Percentiles rank a stretch among this genome's conserved stretches.
Evolutionary conservation across 2,797 vertebrate genomes (phyloP).

Genomic region (Sibirionetta formosa): DNA sequence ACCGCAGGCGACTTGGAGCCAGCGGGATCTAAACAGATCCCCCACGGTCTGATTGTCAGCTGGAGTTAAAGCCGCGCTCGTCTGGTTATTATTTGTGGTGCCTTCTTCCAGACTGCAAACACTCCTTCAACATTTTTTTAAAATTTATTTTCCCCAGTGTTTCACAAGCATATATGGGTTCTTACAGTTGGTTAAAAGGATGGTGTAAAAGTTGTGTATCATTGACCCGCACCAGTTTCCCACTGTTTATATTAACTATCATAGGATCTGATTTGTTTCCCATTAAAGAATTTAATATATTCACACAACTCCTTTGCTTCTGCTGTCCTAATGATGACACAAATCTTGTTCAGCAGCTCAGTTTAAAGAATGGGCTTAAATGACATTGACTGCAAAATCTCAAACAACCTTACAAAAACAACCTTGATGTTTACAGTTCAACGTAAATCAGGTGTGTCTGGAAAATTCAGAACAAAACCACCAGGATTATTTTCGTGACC

Average conservation of each 20-base stretch:
- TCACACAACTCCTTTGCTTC: neutral
- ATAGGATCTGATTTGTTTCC: neutral
- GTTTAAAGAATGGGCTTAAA: neutral
- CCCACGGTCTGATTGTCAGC: neutral
- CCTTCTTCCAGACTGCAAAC: constrained; percentile 38
- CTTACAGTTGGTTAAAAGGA: neutral
- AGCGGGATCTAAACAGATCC: neutral
- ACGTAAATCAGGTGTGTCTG: neutral
- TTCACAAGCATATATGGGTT: neutral
- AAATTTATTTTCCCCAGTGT: neutral
- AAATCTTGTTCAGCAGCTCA: neutral
- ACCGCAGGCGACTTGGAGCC: neutral
- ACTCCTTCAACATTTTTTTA: neutral
- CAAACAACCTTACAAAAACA: neutral
- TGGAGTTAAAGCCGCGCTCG: constrained; percentile 10
- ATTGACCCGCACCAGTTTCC: neutral
- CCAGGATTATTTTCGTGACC: neutral
- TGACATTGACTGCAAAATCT: neutral
- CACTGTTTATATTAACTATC: neutral
- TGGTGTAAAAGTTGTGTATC: neutral
- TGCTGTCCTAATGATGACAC: neutral
- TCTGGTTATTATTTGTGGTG: constrained; percentile 37
- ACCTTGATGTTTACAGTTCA: neutral
- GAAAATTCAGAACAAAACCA: neutral
- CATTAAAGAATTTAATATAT: neutral